A percentile compares a stretch with the other conserved stretches of the same genome.
These are phyloP conservation scores for Ciconia nigra DNA, from an alignment of 2,797 vertebrate genomes.

Conservation along the genomic window DNA sequence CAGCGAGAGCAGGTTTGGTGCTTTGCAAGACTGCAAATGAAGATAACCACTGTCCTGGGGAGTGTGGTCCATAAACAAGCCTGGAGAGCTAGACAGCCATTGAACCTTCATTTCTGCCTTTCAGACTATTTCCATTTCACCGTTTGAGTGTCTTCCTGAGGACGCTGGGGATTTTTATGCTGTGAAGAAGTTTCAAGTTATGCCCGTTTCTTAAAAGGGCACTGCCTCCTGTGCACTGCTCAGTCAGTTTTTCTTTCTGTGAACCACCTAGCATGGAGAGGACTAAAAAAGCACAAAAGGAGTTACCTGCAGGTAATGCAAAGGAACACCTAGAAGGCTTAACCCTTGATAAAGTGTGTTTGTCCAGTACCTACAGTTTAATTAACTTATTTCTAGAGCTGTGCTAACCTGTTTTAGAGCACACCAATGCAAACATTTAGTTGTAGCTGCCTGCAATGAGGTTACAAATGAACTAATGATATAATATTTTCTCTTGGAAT, in stretches of 20 bases:
- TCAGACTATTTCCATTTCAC: not conserved
- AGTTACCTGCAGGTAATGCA: not conserved
- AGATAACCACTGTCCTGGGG: not conserved
- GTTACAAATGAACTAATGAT: constrained; percentile 21
- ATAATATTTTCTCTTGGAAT: constrained; percentile 22
- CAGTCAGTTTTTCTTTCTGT: not conserved
- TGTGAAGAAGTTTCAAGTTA: not conserved
- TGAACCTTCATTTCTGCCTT: not conserved
- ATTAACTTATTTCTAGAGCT: not conserved
- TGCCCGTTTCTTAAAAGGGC: not conserved
- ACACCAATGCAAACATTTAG: not conserved
- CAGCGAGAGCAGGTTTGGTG: not conserved
- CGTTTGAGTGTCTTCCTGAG: not conserved
- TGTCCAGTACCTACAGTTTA: not conserved
- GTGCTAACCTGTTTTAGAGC: not conserved
- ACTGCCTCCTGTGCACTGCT: not conserved
- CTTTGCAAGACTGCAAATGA: not conserved
- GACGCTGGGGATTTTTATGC: not conserved
- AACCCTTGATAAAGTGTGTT: not conserved
- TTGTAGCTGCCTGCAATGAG: not conserved
- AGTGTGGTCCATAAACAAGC: not conserved
- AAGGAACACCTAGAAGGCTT: not conserved
- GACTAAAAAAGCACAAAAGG: not conserved
- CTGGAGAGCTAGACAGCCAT: rapidly evolving
- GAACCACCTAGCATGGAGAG: not conserved